Percentiles rank a stretch among this genome's conserved stretches.
These are phyloP conservation scores for Beris morrisii DNA, from an alignment of 2,888 invertebrate genomes.

Conservation along the genomic window DNA sequence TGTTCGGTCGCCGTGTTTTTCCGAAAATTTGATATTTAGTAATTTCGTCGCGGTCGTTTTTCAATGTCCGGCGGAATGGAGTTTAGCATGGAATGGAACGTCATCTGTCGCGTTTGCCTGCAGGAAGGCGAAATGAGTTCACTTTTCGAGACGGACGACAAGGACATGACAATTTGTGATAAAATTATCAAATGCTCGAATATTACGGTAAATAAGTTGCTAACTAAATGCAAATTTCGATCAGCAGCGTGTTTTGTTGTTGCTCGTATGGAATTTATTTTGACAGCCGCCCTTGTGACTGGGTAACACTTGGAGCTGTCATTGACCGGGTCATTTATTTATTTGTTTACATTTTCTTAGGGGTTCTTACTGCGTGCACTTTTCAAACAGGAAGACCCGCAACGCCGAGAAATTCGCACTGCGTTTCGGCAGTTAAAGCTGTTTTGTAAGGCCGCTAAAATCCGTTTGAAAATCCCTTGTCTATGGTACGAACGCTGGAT, in stretches of 20 bases:
- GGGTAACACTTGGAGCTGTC: too few relatives aligned
- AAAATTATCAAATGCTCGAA: constrained; percentile 52
- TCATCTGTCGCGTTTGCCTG: constrained; percentile 52
- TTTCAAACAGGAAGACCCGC: too few relatives aligned
- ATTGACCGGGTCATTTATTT: too few relatives aligned
- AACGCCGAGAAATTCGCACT: too few relatives aligned
- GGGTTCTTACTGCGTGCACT: too few relatives aligned
- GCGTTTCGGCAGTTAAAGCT: too few relatives aligned
- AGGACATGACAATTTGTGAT: constrained; percentile 47
- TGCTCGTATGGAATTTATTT: not conserved
- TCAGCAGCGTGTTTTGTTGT: not conserved
- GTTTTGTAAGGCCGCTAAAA: too few relatives aligned
- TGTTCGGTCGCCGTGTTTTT: not conserved
- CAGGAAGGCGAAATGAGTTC: constrained; percentile 47
- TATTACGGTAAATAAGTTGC: constrained; percentile 36
- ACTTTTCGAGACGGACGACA: constrained; percentile 48
- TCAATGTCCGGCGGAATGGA: constrained; percentile 34
- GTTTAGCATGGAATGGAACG: constrained; percentile 48
- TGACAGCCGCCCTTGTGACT: not conserved
- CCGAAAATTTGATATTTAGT: not conserved
- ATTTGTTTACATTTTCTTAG: too few relatives aligned
- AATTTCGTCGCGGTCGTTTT: not conserved
- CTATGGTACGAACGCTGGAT: too few relatives aligned
- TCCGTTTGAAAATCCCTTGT: too few relatives aligned
- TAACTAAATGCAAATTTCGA: not conserved